phyloP scores from a whole-genome alignment of 2,797 vertebrate species.

The Chaetophractus vellerosus region DNA sequence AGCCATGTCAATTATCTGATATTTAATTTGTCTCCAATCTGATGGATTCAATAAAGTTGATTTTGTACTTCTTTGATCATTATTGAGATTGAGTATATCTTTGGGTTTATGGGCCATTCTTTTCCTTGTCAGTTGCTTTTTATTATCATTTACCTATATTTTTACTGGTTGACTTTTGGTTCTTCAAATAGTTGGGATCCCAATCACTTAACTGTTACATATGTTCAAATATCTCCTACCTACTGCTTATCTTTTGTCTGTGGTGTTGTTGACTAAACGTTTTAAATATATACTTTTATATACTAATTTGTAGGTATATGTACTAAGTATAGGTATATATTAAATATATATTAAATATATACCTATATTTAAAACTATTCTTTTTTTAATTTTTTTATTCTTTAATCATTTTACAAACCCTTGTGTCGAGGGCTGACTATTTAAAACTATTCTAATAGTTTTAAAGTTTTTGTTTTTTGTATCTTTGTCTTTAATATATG shows the following conservation, averaged over 20 bases:
- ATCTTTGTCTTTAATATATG: constrained; percentile 28
- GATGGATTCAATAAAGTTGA: background rate
- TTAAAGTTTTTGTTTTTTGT: constrained; percentile 58
- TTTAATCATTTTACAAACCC: no score
- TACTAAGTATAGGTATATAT: no score
- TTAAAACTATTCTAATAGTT: background rate
- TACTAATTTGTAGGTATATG: no score
- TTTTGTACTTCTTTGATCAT: constrained; percentile 36
- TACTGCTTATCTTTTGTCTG: background rate
- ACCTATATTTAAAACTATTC: background rate
- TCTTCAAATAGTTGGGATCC: constrained; percentile 45
- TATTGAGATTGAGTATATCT: constrained; percentile 12
- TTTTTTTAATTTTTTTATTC: no score
- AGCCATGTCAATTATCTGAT: constrained; percentile 13
- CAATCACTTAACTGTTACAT: background rate
- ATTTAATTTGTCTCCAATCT: constrained; percentile 5
- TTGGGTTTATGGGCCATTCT: background rate
- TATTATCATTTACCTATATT: background rate
- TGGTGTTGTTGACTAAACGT: background rate
- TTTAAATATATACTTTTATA: background rate
- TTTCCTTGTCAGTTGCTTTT: background rate
- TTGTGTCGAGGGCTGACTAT: no score
- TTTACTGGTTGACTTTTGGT: background rate
- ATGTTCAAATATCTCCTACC: background rate
- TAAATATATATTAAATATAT: background rate